Percentiles rank a stretch among this genome's conserved stretches.
phyloP scores from a whole-genome alignment of 1,140 invertebrate species.

The Belonocnema kinseyi region DNA sequence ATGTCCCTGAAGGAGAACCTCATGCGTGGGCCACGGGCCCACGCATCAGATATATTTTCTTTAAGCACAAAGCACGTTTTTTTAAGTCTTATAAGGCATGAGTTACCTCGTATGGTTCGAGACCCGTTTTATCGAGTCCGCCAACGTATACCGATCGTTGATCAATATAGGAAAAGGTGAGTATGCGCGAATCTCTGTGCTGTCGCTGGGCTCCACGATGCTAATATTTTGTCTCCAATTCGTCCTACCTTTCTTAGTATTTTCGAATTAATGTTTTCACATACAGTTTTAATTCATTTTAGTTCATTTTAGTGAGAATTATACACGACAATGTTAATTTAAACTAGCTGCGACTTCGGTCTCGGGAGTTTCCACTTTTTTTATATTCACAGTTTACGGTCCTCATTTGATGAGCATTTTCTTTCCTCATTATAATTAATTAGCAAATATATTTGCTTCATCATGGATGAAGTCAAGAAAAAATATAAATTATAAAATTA shows the following conservation, averaged over 20 bases:
- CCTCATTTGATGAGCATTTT: too few relatives aligned
- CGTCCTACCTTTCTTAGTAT: background rate
- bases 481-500: too few relatives aligned
- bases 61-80: background rate
- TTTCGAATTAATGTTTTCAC: background rate
- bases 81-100: background rate
- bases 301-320: too few relatives aligned
- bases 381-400: too few relatives aligned
- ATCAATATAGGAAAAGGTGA: slow-evolving; percentile 53
- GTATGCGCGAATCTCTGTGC: slow-evolving; percentile 35
- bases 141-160: slow-evolving; percentile 50
- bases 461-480: too few relatives aligned
- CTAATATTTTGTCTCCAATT: slow-evolving; percentile 1
- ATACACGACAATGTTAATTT: too few relatives aligned
- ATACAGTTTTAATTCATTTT: background rate
- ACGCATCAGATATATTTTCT: background rate
- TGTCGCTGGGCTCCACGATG: slow-evolving; percentile 23
- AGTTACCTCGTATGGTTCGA: slow-evolving; percentile 30
- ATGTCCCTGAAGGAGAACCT: background rate
- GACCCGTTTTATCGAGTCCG: slow-evolving; percentile 35
- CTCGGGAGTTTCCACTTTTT: too few relatives aligned
- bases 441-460: too few relatives aligned
- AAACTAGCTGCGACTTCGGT: too few relatives aligned
- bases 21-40: background rate
- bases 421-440: too few relatives aligned